Percentiles rank a stretch among this genome's conserved stretches.
Conservation (phyloP, 2,888 invertebrate genomes). For the Polietes domitor region DNA sequence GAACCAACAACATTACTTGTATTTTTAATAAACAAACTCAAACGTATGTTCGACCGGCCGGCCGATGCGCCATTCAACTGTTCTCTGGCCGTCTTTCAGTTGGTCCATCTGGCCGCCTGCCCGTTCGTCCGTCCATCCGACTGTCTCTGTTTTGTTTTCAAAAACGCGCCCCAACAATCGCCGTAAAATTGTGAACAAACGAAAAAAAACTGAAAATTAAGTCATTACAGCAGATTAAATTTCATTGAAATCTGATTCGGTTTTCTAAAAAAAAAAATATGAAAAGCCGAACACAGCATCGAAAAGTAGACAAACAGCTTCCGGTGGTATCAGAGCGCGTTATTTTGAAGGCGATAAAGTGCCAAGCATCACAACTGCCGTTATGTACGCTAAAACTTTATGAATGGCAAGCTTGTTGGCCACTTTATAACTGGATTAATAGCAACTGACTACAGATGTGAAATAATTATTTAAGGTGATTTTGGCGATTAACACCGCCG, state of each 20-base stretch:
- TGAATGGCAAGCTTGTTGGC: slow-evolving; percentile 3
- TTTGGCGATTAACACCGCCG: neutral
- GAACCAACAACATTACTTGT: neutral
- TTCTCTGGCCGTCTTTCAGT: neutral
- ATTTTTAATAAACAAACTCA: neutral
- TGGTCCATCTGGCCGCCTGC: neutral
- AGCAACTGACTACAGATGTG: neutral
- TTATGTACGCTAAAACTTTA: neutral
- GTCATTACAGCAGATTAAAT: slow-evolving; percentile 32
- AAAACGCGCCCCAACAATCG: neutral
- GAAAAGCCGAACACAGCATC: neutral
- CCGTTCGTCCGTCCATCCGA: neutral
- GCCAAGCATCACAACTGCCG: slow-evolving; percentile 6
- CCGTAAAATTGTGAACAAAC: neutral
- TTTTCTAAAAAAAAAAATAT: slow-evolving; percentile 13
- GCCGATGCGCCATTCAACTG: too few relatives aligned
- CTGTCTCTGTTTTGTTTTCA: neutral
- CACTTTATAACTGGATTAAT: slow-evolving; percentile 3
- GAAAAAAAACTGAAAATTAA: slow-evolving; percentile 10
- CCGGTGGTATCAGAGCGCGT: slow-evolving; percentile 26
- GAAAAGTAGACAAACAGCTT: slow-evolving; percentile 27
- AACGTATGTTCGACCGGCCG: neutral
- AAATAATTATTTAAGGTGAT: neutral
- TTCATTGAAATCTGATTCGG: slow-evolving; percentile 55
- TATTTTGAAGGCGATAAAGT: slow-evolving; percentile 32